Base-by-base conservation (phyloP, 1,140 invertebrate genomes). In the Drosophila kohkoa region DNA sequence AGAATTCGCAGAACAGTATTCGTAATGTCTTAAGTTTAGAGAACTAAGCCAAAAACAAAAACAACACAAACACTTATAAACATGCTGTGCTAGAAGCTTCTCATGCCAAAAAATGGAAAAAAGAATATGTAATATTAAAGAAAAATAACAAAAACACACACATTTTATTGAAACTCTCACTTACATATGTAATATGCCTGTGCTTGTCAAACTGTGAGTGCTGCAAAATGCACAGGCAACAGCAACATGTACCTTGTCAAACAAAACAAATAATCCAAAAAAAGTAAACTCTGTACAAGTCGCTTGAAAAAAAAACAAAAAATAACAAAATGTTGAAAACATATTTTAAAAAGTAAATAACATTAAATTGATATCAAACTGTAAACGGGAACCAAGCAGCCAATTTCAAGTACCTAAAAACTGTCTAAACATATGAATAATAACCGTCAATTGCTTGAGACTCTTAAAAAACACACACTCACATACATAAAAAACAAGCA, bases 1-100 rank as follows among this genome's bases (percentile, higher is more conserved):
- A 90, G 85, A 86, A 86, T 89, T 87, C 83, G 87, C 82, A 85
- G 57, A 90, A 89, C 86, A 89, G 86, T 90, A 90, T 90, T 90
- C 79, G 79, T 90, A 82, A 79, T 71, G 13, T 71, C 55, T 57
- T 89, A 83, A 89, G 86, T 77, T 68, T 76, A 79, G 62, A 41
- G 32, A 76, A 57, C 25, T 66, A 80, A 82, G 62, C 66, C 79
- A 58, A 83, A 54, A 68, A 38, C 20, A 43, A 16, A 30, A 60
- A 41, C 46, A 20, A 20, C 20, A 54, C 11, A 16, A 43, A 52
- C 11, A 54, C 5, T 62, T 66, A 57, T 48, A 28, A 60, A 62
- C 63, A 65, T 80, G 80, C 83, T 87, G 83, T 87, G 85, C 77
- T 82, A 87, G 83, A 87, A 87, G 83, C 85, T 87, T 88, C 85